Percentiles rank a stretch among this genome's conserved stretches.
These are phyloP conservation scores for Pungitius pungitius DNA, from an alignment of 2,113 vertebrate genomes.

Conservation along the genomic window DNA sequence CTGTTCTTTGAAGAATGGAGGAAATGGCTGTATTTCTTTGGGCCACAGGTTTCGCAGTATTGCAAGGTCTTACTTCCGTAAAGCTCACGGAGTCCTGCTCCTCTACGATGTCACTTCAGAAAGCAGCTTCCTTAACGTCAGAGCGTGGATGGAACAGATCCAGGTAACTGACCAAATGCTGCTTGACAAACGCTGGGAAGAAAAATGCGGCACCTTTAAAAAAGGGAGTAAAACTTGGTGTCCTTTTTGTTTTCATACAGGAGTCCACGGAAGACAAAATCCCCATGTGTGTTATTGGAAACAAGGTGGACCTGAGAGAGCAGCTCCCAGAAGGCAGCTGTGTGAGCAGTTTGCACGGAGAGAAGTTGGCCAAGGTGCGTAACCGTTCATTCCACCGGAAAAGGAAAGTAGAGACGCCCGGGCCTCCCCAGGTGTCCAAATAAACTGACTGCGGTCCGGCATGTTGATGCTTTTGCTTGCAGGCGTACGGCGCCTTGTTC, in stretches of 20 bases:
- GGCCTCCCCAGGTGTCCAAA: constrained; percentile 15
- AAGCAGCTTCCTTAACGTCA: constrained; percentile 80
- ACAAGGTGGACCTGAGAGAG: constrained; percentile 77
- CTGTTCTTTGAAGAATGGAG: background rate
- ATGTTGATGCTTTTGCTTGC: constrained; percentile 29
- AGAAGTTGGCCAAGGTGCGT: constrained; percentile 78
- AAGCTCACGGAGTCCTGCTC: constrained; percentile 79
- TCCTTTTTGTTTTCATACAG: constrained; percentile 38
- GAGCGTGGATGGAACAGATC: constrained; percentile 81
- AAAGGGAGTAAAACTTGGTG: background rate
- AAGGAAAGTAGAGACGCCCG: background rate
- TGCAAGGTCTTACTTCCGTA: constrained; percentile 79
- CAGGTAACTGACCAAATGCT: constrained; percentile 57
- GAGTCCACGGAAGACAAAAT: constrained; percentile 61
- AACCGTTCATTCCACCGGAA: constrained; percentile 5
- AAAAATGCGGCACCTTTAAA: background rate
- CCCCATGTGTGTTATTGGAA: constrained; percentile 79
- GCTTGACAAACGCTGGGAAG: background rate
- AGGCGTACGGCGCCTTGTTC: constrained; percentile 82
- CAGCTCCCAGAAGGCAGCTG: constrained; percentile 41
- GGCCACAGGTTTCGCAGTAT: constrained; percentile 78
- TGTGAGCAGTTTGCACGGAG: constrained; percentile 65
- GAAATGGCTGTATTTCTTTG: background rate
- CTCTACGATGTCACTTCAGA: constrained; percentile 81
- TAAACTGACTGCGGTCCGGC: constrained; percentile 28